These are phyloP conservation scores for Palythoa grandis DNA, from an alignment of 92 coral and sea anemone genomes.

Conservation along the genomic window DNA sequence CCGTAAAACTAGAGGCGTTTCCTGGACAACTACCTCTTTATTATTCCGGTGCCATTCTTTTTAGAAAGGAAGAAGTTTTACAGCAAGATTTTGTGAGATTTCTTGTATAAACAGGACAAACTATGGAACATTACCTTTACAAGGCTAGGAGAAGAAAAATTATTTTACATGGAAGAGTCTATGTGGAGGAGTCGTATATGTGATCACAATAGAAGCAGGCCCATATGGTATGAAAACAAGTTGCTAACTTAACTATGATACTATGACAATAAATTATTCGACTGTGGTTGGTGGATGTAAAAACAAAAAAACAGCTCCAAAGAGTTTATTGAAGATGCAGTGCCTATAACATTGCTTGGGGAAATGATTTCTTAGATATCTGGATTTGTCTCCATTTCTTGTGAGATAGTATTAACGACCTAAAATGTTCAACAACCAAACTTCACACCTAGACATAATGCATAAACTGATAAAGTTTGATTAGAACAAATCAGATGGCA, in stretches of 20 bases:
- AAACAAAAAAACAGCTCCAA: neutral
- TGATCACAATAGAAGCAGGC: neutral
- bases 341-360: neutral
- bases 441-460: no score
- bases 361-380: no score
- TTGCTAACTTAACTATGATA: neutral
- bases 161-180: neutral
- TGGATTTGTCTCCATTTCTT: no score
- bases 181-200: neutral
- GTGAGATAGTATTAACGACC: no score
- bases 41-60: neutral
- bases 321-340: neutral
- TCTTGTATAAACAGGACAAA: neutral
- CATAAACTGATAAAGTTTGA: no score
- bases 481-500: no score
- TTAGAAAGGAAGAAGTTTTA: neutral
- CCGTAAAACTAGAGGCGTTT: conserved; percentile 3
- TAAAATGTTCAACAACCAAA: no score
- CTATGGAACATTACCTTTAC: neutral
- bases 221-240: neutral
- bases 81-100: neutral
- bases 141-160: neutral
- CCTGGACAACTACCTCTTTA: conserved; percentile 20
- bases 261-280: neutral
- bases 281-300: neutral